These are phyloP conservation scores for Embiotoca jacksoni DNA, from an alignment of 2,113 vertebrate species.

Conservation along the genomic window DNA sequence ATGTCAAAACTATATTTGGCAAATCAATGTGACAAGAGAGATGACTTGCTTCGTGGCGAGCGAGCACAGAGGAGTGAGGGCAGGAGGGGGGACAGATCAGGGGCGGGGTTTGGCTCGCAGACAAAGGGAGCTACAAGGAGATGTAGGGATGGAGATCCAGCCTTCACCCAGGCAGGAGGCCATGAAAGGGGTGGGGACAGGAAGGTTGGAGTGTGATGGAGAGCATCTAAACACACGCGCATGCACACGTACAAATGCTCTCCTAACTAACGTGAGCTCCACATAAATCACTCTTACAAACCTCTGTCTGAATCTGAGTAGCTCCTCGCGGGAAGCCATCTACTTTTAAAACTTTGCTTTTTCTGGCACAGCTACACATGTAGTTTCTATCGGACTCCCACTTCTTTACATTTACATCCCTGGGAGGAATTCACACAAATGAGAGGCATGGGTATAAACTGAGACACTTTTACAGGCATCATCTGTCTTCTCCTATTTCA, in stretches of 20 bases:
- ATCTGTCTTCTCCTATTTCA: conserved; percentile 58
- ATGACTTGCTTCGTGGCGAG: conserved; percentile 49
- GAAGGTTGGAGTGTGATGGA: conserved; percentile 60
- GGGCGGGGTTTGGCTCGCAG: conserved; percentile 71
- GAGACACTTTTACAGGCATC: conserved; percentile 62
- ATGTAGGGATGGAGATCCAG: conserved; percentile 66
- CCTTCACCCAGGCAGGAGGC: conserved; percentile 68
- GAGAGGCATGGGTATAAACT: conserved; percentile 40
- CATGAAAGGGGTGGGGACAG: conserved; percentile 65
- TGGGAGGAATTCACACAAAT: conserved; percentile 42
- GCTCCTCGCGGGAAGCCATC: conserved; percentile 21
- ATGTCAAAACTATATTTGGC: conserved; percentile 54
- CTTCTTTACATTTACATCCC: conserved; percentile 38
- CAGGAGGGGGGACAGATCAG: neutral
- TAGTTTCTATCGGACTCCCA: neutral
- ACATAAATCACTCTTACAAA: conserved; percentile 68
- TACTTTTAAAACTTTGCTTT: conserved; percentile 31
- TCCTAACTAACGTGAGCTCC: conserved; percentile 46
- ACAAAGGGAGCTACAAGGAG: conserved; percentile 76
- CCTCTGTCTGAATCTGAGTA: conserved; percentile 35
- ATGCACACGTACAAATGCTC: conserved; percentile 38
- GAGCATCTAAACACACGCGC: conserved; percentile 40
- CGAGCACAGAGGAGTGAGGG: conserved; percentile 29
- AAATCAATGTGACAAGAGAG: conserved; percentile 58
- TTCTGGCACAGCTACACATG: neutral